A percentile compares a stretch with the other conserved stretches of the same genome.
phyloP scores from a whole-genome alignment of 2,797 vertebrate species.

The Takifugu rubripes region DNA sequence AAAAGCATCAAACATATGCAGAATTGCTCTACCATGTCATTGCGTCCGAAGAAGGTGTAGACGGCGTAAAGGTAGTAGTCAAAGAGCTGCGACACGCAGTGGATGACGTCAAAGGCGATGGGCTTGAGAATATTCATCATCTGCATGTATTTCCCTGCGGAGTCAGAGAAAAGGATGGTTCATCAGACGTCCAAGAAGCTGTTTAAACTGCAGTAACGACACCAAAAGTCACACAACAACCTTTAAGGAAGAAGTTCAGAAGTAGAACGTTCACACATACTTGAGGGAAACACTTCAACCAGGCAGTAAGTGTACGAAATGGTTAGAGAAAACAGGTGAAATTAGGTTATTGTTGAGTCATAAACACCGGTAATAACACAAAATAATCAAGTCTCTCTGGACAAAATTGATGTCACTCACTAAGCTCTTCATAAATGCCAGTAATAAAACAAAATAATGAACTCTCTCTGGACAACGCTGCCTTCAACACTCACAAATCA shows the following conservation, averaged over 20 bases:
- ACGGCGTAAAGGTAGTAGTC: conserved; percentile 98
- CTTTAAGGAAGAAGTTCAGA: conserved; percentile 23
- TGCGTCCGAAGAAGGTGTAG: conserved; percentile 96
- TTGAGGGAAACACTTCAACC: conserved; percentile 42
- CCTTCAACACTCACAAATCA: conserved; percentile 13
- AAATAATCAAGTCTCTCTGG: conserved; percentile 37
- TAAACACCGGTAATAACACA: conserved; percentile 24
- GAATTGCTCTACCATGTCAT: conserved; percentile 85
- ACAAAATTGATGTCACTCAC: conserved; percentile 6
- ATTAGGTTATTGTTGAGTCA: conserved; percentile 53
- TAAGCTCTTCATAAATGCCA: conserved; percentile 29
- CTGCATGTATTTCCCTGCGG: conserved; percentile 96
- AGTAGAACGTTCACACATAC: conserved; percentile 45
- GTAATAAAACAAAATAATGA: conserved; percentile 20
- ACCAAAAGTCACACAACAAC: conserved; percentile 9
- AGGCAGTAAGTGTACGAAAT: conserved; percentile 47
- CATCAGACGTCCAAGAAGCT: neutral
- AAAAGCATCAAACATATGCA: too few relatives aligned
- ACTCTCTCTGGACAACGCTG: conserved; percentile 32
- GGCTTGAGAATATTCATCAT: conserved; percentile 99
- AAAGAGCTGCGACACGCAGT: conserved; percentile 97
- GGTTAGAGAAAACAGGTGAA: conserved; percentile 34
- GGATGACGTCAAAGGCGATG: conserved; percentile 98
- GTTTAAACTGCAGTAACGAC: too few relatives aligned
- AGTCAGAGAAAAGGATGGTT: neutral